Evolutionary conservation across 2,888 invertebrate genomes (phyloP).

Genomic region (Hypena proboscidalis): DNA sequence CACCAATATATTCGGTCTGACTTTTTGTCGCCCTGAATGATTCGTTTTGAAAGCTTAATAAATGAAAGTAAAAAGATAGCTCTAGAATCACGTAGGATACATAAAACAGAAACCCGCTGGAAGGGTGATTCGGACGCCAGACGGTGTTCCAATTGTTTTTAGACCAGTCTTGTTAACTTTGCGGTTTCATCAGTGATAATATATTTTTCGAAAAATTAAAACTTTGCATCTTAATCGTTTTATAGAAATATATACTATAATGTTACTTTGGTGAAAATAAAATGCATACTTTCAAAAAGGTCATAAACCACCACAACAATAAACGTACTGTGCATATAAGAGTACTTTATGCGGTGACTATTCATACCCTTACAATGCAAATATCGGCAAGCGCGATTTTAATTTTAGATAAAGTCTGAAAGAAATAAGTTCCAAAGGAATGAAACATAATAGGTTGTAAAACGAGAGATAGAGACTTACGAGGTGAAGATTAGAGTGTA

Average conservation of each 20-base stretch:
- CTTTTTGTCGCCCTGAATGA: constrained; percentile 8
- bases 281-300: neutral
- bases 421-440: constrained; percentile 32
- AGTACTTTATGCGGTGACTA: constrained; percentile 7
- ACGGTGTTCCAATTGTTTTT: constrained; percentile 1
- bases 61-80: constrained; percentile 20
- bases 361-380: constrained; percentile 9
- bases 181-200: no score
- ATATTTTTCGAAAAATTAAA: no score
- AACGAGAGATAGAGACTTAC: constrained; percentile 4
- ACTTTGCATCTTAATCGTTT: no score
- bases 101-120: constrained; percentile 20
- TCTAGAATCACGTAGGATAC: constrained; percentile 22
- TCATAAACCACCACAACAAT: neutral
- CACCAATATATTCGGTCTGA: constrained; percentile 7
- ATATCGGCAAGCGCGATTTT: constrained; percentile 41
- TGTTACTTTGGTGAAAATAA: neutral
- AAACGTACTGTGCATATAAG: constrained; percentile 1
- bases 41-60: constrained; percentile 22
- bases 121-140: constrained; percentile 4
- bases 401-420: constrained; percentile 46
- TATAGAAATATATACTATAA: neutral
- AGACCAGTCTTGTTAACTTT: neutral
- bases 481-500: constrained; percentile 8
- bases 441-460: constrained; percentile 18